Evolutionary conservation across 2,113 vertebrate genomes (phyloP).

Genomic region (Arothron firmamentum): DNA sequence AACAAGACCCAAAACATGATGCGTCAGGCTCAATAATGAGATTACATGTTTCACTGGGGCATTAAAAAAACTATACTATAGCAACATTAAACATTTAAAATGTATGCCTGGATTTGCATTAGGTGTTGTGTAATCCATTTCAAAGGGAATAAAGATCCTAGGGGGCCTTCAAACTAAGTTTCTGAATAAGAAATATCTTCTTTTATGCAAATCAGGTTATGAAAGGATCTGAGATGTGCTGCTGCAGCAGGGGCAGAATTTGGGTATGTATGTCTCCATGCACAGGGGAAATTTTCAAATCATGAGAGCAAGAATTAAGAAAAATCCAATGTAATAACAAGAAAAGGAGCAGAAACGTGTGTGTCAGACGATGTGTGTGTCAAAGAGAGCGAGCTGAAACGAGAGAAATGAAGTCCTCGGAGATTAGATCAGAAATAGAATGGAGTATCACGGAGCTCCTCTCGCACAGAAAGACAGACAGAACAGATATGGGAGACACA

Average conservation of each 20-base stretch:
- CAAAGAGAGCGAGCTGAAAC: conserved; percentile 7
- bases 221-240: conserved; percentile 47
- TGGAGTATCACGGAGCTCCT: conserved; percentile 29
- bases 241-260: conserved; percentile 33
- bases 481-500: conserved; percentile 8
- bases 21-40: conserved; percentile 7
- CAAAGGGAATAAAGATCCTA: conserved; percentile 39
- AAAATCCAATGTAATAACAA: conserved; percentile 47
- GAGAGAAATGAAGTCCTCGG: conserved; percentile 28
- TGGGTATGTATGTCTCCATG: conserved; percentile 33
- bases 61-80: conserved; percentile 5
- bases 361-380: conserved; percentile 15
- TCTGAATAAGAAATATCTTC: conserved; percentile 40
- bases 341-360: conserved; percentile 22
- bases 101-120: conserved; percentile 47
- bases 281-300: conserved; percentile 46
- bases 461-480: conserved; percentile 33
- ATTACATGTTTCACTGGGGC: conserved; percentile 7
- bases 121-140: conserved; percentile 43
- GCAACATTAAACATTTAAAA: conserved; percentile 39
- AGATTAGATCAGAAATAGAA: conserved; percentile 58
- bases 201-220: conserved; percentile 53
- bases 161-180: conserved; percentile 54
- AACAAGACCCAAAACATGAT: background rate
- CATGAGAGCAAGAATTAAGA: conserved; percentile 36